Evolutionary conservation across 2,888 invertebrate genomes (phyloP).

Genomic region (Daptonema setosum): DNA sequence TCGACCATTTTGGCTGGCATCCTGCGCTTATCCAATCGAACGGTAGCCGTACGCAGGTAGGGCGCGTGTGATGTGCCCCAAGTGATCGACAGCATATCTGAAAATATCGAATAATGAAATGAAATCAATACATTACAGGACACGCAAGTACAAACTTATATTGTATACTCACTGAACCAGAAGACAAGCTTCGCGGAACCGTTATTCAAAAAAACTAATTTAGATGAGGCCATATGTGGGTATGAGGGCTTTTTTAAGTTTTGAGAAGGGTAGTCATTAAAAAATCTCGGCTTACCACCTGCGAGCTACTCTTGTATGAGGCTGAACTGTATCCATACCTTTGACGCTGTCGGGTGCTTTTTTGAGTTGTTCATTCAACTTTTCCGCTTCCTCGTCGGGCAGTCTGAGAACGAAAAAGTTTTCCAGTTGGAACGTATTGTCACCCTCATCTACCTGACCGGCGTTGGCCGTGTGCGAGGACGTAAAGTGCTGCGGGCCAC

Average conservation of each 20-base stretch:
- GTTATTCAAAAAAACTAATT: too few species aligned
- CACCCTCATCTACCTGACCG: too few species aligned
- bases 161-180: too few species aligned
- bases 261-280: not conserved
- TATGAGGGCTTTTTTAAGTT: not conserved
- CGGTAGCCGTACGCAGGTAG: not conserved
- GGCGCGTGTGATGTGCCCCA: too few species aligned
- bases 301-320: not conserved
- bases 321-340: not conserved
- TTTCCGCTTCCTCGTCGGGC: not conserved
- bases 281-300: too few species aligned
- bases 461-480: too few species aligned
- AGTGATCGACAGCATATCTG: not conserved
- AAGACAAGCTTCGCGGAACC: too few species aligned
- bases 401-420: not conserved
- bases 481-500: too few species aligned
- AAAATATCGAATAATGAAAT: too few species aligned
- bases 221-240: too few species aligned
- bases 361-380: not conserved
- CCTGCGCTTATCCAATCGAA: not conserved
- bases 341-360: not conserved
- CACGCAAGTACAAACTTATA: too few species aligned
- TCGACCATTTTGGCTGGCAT: slow-evolving; percentile 46
- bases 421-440: not conserved
- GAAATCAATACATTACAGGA: too few species aligned